Base-by-base conservation (phyloP, 1,140 invertebrate species). In the Halictus rubicundus region DNA sequence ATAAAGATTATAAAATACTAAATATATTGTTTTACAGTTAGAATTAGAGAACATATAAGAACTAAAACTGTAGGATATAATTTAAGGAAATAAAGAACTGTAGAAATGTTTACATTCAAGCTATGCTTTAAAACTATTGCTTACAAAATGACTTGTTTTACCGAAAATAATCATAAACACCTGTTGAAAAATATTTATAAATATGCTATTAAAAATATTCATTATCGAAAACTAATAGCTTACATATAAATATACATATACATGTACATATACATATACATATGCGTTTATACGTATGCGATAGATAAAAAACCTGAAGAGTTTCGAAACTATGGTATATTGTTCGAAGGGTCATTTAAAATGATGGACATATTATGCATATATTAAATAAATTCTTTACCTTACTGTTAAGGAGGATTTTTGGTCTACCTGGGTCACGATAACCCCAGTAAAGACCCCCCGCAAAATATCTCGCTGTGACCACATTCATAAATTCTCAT, bases 341-440 rank as follows among this genome's bases (percentile, higher is more conserved):
- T 14, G 6, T 52, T 4, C 2, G 7, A 61, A 21, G 9, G 49
- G 12, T 14, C 1, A 61, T n/a, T 23, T 5, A 19, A 27, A 32
- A 46, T 25, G 3, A 57, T 23, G 3, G 12, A 21, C 42, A 59
- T 23, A 3, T 0, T 32, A 32, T 32, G 5, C 19, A 3, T 32
- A 8, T 25, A 27, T 16, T 23, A 66, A 37, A 66, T 49, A n/a
- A 12, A n/a, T 52, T n/a, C 0, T 54, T 64, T 85, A 86, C 85
- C 85, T 86, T 85, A 68, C 70, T 81, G 37, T 81, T 85, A 80
- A 78, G 66, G 78, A 72, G 73, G 42, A 73, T 78, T 60, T 68
- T 78, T 14, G 68, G 74, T 83, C 81, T 73, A 85, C 23, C 27
- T 76, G 72, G 70, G 65, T 78, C 57, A n/a, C 23, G 19, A 60